Percentiles rank a stretch among this genome's conserved stretches.
Evolutionary conservation across 2,888 invertebrate genomes (phyloP).

Genomic region (Acronicta alni): DNA sequence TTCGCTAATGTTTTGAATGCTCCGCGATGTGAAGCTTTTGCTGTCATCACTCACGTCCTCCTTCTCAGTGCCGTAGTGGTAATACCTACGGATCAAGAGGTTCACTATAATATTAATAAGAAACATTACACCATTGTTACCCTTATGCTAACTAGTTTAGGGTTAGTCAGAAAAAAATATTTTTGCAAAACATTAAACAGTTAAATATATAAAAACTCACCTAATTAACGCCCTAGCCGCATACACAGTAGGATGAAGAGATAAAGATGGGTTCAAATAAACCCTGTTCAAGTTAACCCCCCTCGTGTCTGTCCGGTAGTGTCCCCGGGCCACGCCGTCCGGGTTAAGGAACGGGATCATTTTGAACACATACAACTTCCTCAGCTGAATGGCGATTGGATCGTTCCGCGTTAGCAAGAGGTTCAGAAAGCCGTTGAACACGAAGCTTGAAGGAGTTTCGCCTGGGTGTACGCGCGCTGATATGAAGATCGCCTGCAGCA

Average conservation of each 20-base stretch:
- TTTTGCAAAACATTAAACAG: too few species aligned
- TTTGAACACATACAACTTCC: conserved; percentile 95
- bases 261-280: conserved; percentile 93
- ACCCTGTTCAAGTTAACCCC: conserved; percentile 97
- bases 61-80: conserved; percentile 91
- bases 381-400: conserved; percentile 92
- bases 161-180: too few species aligned
- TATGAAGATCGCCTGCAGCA: conserved; percentile 92
- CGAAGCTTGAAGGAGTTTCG: conserved; percentile 97
- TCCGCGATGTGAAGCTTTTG: conserved; percentile 77
- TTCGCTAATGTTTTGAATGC: conserved; percentile 81
- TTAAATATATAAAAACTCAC: conserved; percentile 65
- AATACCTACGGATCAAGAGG: conserved; percentile 85
- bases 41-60: conserved; percentile 84
- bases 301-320: conserved; percentile 95
- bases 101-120: too few species aligned
- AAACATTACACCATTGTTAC: too few species aligned
- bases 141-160: too few species aligned
- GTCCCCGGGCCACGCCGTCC: conserved; percentile 96
- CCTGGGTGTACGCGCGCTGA: conserved; percentile 97
- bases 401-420: conserved; percentile 93
- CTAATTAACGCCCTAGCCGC: conserved; percentile 94
- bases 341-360: conserved; percentile 97
- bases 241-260: conserved; percentile 95
- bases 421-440: conserved; percentile 96